phyloP scores from a whole-genome alignment of 1,140 invertebrate genomes.

The Saccostrea cuccullata region DNA sequence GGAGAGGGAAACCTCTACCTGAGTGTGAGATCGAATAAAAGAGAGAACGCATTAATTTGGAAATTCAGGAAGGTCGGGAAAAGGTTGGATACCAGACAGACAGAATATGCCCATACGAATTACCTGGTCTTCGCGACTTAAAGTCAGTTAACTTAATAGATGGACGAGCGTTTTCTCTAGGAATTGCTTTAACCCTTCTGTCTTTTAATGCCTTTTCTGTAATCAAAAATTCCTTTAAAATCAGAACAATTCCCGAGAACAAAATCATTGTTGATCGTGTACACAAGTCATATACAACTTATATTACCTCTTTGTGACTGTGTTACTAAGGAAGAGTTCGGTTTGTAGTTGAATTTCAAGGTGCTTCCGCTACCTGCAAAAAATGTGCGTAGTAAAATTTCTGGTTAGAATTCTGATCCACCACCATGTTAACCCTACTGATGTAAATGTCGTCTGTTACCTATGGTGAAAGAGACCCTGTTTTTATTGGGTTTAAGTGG shows the following conservation, averaged over 20 bases:
- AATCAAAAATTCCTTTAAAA: neutral
- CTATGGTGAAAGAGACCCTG: neutral
- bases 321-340: neutral
- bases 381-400: neutral
- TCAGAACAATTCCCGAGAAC: neutral
- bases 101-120: neutral
- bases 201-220: slow-evolving; percentile 23
- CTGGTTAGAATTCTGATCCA: neutral
- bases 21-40: neutral
- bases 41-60: neutral
- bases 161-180: slow-evolving; percentile 25
- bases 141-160: slow-evolving; percentile 8
- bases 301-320: slow-evolving; percentile 19
- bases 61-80: neutral
- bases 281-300: neutral
- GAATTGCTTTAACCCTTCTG: slow-evolving; percentile 24
- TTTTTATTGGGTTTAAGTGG: slow-evolving; percentile 15
- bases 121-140: slow-evolving; percentile 6
- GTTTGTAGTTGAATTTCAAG: slow-evolving; percentile 25
- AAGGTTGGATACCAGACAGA: neutral
- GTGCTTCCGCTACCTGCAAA: slow-evolving; percentile 2
- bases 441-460: slow-evolving; percentile 11
- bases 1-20: neutral
- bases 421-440: neutral
- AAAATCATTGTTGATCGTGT: neutral